These are phyloP conservation scores for Neria commutata DNA, from an alignment of 2,888 invertebrate genomes.

Conservation along the genomic window DNA sequence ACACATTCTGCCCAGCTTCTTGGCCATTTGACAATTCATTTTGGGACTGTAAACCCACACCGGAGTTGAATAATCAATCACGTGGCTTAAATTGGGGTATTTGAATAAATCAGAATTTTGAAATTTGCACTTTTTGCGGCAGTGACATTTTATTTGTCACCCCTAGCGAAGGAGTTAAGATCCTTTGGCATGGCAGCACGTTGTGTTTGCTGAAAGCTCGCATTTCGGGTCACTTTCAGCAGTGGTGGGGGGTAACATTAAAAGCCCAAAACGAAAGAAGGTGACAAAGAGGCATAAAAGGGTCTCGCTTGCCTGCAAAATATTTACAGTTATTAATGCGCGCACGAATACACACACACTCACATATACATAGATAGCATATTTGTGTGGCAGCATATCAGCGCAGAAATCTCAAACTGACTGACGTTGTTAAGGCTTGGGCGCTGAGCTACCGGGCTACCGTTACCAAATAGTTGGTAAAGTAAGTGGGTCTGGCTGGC, in stretches of 20 bases:
- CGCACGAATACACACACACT: not conserved
- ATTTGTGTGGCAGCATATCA: too few species aligned
- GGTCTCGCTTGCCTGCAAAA: not conserved
- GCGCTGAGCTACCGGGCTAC: constrained; percentile 10
- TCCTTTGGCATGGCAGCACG: not conserved
- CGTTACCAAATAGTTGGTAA: constrained; percentile 12
- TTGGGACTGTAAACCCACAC: not conserved
- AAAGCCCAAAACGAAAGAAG: not conserved
- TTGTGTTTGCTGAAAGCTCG: not conserved
- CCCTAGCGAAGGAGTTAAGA: not conserved
- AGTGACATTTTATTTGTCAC: constrained; percentile 28
- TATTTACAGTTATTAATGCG: not conserved
- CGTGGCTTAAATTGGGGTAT: constrained; percentile 51
- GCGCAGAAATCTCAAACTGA: not conserved
- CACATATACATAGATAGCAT: too few species aligned
- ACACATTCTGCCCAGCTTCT: not conserved
- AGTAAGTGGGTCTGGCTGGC: not conserved
- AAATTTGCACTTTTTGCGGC: constrained; percentile 26
- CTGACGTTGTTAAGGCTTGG: not conserved
- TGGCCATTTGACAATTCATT: constrained; percentile 1
- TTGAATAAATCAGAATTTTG: constrained; percentile 45
- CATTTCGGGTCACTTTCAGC: not conserved
- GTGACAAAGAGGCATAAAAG: constrained; percentile 11
- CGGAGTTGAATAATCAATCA: constrained; percentile 42
- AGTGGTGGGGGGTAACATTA: not conserved